Conservation (phyloP, 1,140 invertebrate genomes). For the Procambarus virginalis region DNA sequence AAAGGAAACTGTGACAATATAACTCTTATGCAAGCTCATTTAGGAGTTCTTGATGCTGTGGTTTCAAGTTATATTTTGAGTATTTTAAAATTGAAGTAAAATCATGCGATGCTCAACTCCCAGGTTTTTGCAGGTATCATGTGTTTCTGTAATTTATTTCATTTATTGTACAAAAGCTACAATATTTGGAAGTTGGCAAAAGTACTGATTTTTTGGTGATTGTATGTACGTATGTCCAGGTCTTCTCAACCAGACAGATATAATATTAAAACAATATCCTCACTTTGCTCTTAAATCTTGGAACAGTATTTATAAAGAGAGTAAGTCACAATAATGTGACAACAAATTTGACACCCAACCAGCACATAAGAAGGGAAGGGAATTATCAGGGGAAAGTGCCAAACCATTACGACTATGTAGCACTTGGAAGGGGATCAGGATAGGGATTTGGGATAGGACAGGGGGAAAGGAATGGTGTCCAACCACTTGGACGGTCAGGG, state of each 20-base stretch:
- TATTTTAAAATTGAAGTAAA: background rate
- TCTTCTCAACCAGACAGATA: background rate
- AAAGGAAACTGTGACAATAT: background rate
- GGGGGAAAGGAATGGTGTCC: too few species aligned
- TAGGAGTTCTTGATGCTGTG: background rate
- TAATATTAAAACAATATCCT: background rate
- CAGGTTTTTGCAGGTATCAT: background rate
- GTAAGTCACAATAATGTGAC: too few species aligned
- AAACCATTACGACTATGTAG: too few species aligned
- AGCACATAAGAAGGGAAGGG: too few species aligned
- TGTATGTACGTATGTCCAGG: background rate
- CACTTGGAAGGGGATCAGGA: too few species aligned
- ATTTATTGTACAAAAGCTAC: background rate
- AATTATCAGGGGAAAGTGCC: too few species aligned
- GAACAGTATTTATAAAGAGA: background rate
- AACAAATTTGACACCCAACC: too few species aligned
- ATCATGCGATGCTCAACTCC: background rate
- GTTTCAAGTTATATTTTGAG: background rate
- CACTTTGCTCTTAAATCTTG: background rate
- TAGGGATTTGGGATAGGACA: too few species aligned
- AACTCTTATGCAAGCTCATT: background rate
- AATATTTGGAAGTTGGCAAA: background rate
- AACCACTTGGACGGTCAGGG: too few species aligned
- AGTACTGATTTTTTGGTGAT: background rate
- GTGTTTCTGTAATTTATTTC: background rate